phyloP scores from a whole-genome alignment of 2,113 vertebrate species.

The Conger conger region DNA sequence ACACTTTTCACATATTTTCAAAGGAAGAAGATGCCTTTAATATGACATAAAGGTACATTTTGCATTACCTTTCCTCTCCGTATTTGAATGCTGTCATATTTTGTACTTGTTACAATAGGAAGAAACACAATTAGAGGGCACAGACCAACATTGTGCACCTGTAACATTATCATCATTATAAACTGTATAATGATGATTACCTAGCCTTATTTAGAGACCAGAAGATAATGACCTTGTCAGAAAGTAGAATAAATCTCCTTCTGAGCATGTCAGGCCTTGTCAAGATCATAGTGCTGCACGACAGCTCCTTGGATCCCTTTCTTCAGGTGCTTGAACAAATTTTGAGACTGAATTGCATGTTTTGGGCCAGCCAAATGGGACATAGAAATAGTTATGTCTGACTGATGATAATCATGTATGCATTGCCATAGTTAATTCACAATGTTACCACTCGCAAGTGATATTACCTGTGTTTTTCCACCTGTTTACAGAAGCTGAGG shows the following conservation, averaged over 20 bases:
- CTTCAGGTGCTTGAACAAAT: background rate
- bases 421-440: background rate
- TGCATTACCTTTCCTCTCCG: conserved; percentile 9
- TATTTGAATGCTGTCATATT: conserved; percentile 27
- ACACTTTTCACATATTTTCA: too few species aligned
- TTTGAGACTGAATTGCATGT: background rate
- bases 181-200: conserved; percentile 42
- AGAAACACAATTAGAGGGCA: conserved; percentile 54
- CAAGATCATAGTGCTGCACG: conserved; percentile 46
- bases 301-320: conserved; percentile 2
- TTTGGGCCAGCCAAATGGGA: background rate
- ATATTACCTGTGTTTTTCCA: background rate
- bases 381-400: background rate
- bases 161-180: too few species aligned
- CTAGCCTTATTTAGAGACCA: conserved; percentile 46
- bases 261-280: conserved; percentile 56
- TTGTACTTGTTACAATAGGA: conserved; percentile 45
- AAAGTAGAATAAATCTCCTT: conserved; percentile 55
- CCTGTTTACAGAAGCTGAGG: background rate
- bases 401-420: background rate
- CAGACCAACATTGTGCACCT: conserved; percentile 29
- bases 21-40: too few species aligned
- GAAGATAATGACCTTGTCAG: conserved; percentile 48
- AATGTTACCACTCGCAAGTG: background rate
- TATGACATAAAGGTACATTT: too few species aligned